Evolutionary conservation across 2,797 vertebrate genomes (phyloP), one percentile per base, ranked within the genome.

Genomic region (Sebastes vulpes): DNA sequence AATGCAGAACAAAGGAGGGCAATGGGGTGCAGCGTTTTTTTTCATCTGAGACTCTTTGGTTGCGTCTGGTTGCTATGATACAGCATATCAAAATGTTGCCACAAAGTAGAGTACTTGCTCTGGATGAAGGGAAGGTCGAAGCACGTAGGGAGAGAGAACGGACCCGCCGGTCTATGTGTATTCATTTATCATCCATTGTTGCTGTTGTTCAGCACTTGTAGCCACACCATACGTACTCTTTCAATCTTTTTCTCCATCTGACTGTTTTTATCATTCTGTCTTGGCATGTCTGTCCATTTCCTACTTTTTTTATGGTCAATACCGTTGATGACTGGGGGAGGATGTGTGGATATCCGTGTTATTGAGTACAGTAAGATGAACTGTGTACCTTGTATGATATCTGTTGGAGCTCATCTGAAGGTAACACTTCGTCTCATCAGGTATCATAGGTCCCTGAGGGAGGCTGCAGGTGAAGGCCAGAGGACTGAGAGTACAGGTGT

Each of bases 241-340:
- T 67, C 61, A 73, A 65, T 25, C 38, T 18, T 71, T 66, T 50
- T 72, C 20, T 71, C 21, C 52, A 21, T 57, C 16, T 29, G 26
- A 18, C 23, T 64, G 21, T 67, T 64, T 63, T 67, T 42, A 42
- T 61, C 21, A 16, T 10, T 54, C 23, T 48, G 11, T 71, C 31
- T 73, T 63, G 77, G 54, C 18, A 25, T 53, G 35, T 38, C 26
- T 25, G 23, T 77, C 48, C 38, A 14, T 65, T 59, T 72, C 59
- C 46, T 52, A 63, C 32, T 77, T 31, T 14, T 11, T 74, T 23
- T 75, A 54, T 60, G 59, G 12, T 74, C 23, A 12, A 31, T 57
- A 57, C 63, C 0, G 6, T 2, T 12, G 18, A 53, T 54, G 57
- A 35, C n/a, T 9, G 7, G 11, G 10, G 18, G 42, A n/a, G 42